Conservation (phyloP, 2,888 invertebrate genomes). For the Rhaphigaster nebulosa region DNA sequence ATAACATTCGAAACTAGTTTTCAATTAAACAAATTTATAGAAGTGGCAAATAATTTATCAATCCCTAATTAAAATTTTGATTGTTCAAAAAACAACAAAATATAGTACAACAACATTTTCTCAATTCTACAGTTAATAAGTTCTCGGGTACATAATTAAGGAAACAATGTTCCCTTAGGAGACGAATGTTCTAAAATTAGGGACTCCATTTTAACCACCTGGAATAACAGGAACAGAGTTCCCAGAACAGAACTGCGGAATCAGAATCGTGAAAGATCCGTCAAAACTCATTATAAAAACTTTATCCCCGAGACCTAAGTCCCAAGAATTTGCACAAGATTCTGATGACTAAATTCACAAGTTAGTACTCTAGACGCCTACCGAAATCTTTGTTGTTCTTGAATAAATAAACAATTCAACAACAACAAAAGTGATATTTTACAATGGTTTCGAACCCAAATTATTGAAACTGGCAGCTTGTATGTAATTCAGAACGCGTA, state of each 20-base stretch:
- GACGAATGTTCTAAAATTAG: neutral
- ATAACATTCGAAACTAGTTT: too few species aligned
- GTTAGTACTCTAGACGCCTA: neutral
- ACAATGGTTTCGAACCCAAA: neutral
- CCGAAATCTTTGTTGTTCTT: neutral
- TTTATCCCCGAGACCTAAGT: neutral
- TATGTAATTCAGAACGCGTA: neutral
- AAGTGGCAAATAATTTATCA: too few species aligned
- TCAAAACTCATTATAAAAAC: conserved; percentile 17
- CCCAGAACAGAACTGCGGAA: neutral
- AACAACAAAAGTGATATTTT: neutral
- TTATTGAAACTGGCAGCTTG: neutral
- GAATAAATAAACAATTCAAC: neutral
- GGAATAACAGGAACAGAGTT: conserved; percentile 14
- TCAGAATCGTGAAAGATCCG: neutral
- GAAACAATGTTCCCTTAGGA: neutral
- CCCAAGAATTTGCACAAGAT: neutral
- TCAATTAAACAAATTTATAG: too few species aligned
- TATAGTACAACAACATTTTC: too few species aligned
- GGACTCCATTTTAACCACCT: neutral
- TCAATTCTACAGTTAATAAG: neutral
- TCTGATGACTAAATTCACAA: neutral
- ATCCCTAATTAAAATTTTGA: too few species aligned
- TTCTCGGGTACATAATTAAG: neutral
- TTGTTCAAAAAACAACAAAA: too few species aligned